Evolutionary conservation across 2,797 vertebrate genomes (phyloP), one percentile per base, ranked within the genome.

Genomic region (Takifugu rubripes): DNA sequence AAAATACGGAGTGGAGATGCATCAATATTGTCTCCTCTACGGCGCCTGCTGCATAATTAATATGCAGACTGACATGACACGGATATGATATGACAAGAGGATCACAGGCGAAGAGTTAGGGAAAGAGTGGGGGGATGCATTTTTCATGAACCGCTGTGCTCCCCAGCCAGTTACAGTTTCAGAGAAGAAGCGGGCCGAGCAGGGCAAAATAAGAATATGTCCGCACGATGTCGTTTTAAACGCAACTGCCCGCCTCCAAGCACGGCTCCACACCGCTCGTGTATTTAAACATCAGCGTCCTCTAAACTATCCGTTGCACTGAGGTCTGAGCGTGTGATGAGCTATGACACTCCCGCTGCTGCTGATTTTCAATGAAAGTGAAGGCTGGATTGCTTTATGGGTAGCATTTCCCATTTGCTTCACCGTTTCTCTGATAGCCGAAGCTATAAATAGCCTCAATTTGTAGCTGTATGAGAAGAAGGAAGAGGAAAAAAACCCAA

Each of bases 41-140:
- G 69, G 73, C 27, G 66, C 77, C 62, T 58, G 73, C 82, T 88
- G 70, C 84, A 88, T 89, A 86, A 90, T 90, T 88, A 86, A 88
- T 81, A 74, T 48, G 58, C 74, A 64, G 67, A 46, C 79, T 77
- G 87, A 87, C 87, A 84, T 85, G 85, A 87, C 88, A 88, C 75
- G 88, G 88, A 90, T 89, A 84, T 86, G 82, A 88, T 86, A 83
- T 81, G 87, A 90, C 86, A 90, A 62, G 82, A 79, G 75, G 81
- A 85, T 88, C 86, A 87, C 74, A 86, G 74, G 81, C 70, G 33
- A 73, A 49, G 81, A 82, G 77, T 84, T 74, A 70, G 79, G 82
- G 77, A 80, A 79, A 77, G 68, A 78, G 77, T 56, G 25, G 67
- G 75, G 75, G 8, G n/a, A 87, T 90, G 75, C 84, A 89, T 90